Evolutionary conservation across 2,797 vertebrate species (phyloP), one percentile per base, ranked within the genome.

Genomic region (Onychomys leucogaster): DNA sequence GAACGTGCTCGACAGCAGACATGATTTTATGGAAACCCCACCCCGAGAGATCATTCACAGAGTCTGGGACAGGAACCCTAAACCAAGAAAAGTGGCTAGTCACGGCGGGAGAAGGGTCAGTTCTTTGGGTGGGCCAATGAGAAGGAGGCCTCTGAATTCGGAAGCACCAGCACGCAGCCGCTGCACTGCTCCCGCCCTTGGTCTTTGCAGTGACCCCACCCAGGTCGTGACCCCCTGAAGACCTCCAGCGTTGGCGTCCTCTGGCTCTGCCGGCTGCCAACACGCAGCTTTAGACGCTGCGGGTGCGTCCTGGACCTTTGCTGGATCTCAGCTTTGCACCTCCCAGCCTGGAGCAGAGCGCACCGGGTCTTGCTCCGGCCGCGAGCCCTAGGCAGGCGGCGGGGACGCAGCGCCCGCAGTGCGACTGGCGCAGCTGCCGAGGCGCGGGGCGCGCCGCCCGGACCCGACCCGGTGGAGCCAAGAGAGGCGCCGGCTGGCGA

Each of bases 401-500:
- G 25, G 95, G 81, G 92, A 96, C 96, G 77, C 97, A n/a, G 92
- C 81, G 90, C 88, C 97, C 93, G 97, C 97, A 96, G 96, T 98
- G 97, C 97, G 96, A 96, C 96, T 95, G 94, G 95, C 87, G 92
- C 96, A 95, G 96, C 92, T 19, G 75, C 94, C 32, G 4, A 78
- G 80, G 52, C 81, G 32, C 82, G 1, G 63, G 88, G 87, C 76
- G 69, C 80, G 90, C 91, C 32, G 52, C 94, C 80, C 6, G 25
- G 90, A 85, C 96, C 96, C 59, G 85, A 92, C 82, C 92, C 84
- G 63, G 43, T 29, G 13, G 52, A n/a, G 34, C 69, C 8, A 43
- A 77, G 67, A 91, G 84, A 67, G 59, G 17, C 75, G 37, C 90
- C 1, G 6, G 29, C 41, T 46, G 19, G n/a, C 6, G 32, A 89